These are phyloP conservation scores for Hirtodrosophila histrioides DNA, from an alignment of 2,888 invertebrate species.

Conservation along the genomic window DNA sequence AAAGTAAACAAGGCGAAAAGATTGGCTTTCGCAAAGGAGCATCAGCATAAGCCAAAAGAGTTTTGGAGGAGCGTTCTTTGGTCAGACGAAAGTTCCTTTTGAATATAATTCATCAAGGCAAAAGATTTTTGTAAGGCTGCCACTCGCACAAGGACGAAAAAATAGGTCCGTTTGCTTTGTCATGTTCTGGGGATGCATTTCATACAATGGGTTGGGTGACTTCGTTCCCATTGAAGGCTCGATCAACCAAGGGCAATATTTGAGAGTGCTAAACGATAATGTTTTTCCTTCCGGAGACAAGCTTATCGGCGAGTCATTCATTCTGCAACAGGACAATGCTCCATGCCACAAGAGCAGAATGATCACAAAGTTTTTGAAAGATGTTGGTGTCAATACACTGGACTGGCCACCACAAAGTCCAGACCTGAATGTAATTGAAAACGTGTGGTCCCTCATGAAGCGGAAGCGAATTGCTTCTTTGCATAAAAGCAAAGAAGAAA, in stretches of 20 bases:
- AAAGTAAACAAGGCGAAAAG: too few relatives aligned
- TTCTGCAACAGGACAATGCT: slow-evolving; percentile 24
- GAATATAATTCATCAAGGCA: slow-evolving; percentile 1
- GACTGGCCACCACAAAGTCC: slow-evolving; percentile 1
- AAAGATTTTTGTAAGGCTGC: slow-evolving; percentile 8
- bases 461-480: background rate
- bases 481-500: slow-evolving; percentile 3
- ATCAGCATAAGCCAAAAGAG: slow-evolving; percentile 4
- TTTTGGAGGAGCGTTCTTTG: slow-evolving; percentile 4
- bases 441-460: background rate
- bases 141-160: slow-evolving; percentile 14
- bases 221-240: slow-evolving; percentile 29
- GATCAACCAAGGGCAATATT: slow-evolving; percentile 30
- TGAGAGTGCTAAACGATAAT: slow-evolving; percentile 21
- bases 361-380: slow-evolving; percentile 3
- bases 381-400: background rate
- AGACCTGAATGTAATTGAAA: slow-evolving; percentile 1
- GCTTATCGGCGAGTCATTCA: slow-evolving; percentile 29
- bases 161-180: slow-evolving; percentile 21
- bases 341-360: slow-evolving; percentile 6
- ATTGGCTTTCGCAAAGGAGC: slow-evolving; percentile 16
- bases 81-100: slow-evolving; percentile 1
- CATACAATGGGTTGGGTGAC: slow-evolving; percentile 28
- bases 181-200: slow-evolving; percentile 32
- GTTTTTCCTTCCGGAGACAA: slow-evolving; percentile 27